A percentile compares a stretch with the other conserved stretches of the same genome.
Evolutionary conservation across 2,797 vertebrate species (phyloP).

Genomic region (Pseudochirops cupreus): DNA sequence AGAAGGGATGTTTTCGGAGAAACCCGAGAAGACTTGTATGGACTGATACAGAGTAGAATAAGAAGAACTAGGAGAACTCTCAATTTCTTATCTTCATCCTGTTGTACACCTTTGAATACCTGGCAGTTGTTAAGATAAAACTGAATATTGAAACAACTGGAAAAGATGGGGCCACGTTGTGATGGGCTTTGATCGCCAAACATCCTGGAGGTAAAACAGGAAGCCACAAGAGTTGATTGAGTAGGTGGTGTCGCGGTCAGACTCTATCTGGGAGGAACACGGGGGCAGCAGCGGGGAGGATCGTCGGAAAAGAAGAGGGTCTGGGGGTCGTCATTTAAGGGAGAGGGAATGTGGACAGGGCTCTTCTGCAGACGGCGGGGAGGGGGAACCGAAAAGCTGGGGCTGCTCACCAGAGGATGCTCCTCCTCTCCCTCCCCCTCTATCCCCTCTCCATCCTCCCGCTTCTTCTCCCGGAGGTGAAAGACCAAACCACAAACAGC

Average conservation of each 20-base stretch:
- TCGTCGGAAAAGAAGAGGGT: background rate
- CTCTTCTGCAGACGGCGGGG: too few relatives aligned
- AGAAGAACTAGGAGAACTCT: background rate
- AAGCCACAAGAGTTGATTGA: background rate
- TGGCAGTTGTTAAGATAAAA: background rate
- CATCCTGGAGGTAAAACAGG: background rate
- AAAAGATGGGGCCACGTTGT: background rate
- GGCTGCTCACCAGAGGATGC: background rate
- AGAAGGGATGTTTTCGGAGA: too few relatives aligned
- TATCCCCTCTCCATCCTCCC: too few relatives aligned
- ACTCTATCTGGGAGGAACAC: too few relatives aligned
- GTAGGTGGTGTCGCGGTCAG: too few relatives aligned
- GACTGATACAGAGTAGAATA: too few relatives aligned
- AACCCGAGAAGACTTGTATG: too few relatives aligned
- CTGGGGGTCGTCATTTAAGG: too few relatives aligned
- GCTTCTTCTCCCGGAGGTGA: background rate
- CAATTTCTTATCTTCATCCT: background rate
- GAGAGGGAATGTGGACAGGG: background rate
- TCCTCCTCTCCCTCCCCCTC: background rate
- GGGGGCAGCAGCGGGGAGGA: background rate
- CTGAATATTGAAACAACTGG: background rate
- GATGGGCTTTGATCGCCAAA: background rate
- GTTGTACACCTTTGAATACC: background rate
- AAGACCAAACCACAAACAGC: background rate
- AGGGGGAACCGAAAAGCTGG: background rate